Evolutionary conservation across 2,797 vertebrate genomes (phyloP).

Genomic region (Sandelia bainsii): DNA sequence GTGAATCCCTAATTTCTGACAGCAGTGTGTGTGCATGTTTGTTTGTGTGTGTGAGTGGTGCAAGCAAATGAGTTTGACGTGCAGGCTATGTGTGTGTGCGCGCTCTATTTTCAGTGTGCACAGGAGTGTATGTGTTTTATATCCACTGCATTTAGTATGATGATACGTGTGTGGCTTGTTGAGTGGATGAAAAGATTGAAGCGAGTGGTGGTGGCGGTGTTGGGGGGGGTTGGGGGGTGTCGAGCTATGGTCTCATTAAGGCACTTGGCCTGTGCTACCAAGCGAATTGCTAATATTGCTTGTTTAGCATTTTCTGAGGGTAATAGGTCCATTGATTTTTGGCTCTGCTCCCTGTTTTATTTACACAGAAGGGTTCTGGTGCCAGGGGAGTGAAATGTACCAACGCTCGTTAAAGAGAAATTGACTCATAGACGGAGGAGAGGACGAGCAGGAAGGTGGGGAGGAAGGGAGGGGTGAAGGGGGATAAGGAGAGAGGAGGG

Average conservation of each 20-base stretch:
- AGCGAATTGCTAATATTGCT: constrained; percentile 96
- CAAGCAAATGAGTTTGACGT: constrained; percentile 48
- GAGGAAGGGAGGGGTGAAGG: constrained; percentile 2
- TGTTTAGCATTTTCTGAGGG: constrained; percentile 99
- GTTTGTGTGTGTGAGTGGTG: constrained; percentile 25
- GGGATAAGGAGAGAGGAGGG: constrained; percentile 27
- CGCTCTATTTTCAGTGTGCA: constrained; percentile 11
- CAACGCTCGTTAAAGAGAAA: constrained; percentile 93
- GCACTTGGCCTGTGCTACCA: constrained; percentile 86
- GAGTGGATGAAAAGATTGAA: constrained; percentile 55
- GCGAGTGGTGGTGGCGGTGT: not conserved
- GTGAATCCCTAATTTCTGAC: constrained; percentile 65
- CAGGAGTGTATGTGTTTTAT: constrained; percentile 55
- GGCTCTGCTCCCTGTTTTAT: constrained; percentile 83
- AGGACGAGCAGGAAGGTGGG: constrained; percentile 39
- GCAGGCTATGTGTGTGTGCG: constrained; percentile 34
- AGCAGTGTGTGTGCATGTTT: constrained; percentile 34
- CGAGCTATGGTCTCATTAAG: constrained; percentile 71
- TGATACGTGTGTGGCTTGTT: constrained; percentile 33
- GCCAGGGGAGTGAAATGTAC: constrained; percentile 75
- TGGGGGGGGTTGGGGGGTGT: constrained; percentile 42
- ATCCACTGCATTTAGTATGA: constrained; percentile 31
- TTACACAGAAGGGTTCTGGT: constrained; percentile 95
- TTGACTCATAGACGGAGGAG: constrained; percentile 87
- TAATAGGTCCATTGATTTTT: constrained; percentile 98